Conservation (phyloP, 2,113 vertebrate species). For the Aythya baeri region DNA sequence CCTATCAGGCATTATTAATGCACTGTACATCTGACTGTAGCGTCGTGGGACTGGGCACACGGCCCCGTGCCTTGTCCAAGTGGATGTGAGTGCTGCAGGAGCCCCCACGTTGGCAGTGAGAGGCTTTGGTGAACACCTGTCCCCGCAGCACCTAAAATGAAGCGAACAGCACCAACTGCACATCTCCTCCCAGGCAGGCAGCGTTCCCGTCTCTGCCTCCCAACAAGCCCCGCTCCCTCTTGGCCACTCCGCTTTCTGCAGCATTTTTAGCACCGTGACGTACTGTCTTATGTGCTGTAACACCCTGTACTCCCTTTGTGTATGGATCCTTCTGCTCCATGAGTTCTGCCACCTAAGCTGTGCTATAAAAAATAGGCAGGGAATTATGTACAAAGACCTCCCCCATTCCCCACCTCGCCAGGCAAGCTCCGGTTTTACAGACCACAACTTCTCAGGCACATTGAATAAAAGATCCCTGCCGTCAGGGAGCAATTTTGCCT, state of each 20-base stretch:
- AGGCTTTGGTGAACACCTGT: not conserved
- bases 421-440: slow-evolving; percentile 21
- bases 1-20: not conserved
- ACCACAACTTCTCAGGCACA: not conserved
- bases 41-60: not conserved
- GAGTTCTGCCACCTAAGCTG: slow-evolving; percentile 33
- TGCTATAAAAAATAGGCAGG: slow-evolving; percentile 23
- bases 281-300: slow-evolving; percentile 27
- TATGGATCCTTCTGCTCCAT: slow-evolving; percentile 23
- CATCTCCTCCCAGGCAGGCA: not conserved
- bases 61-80: not conserved
- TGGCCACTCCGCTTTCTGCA: not conserved
- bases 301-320: not conserved
- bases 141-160: not conserved
- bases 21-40: not conserved
- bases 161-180: not conserved
- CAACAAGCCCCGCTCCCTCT: not conserved
- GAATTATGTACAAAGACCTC: slow-evolving; percentile 1
- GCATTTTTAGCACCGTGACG: slow-evolving; percentile 45
- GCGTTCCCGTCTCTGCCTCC: not conserved
- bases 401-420: slow-evolving; percentile 6
- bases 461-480: slow-evolving; percentile 5
- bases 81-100: rapidly evolving
- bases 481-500: not conserved
- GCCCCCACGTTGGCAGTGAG: not conserved